Conservation (phyloP, 2,888 invertebrate genomes). For the Ecdyonurus torrentis region DNA sequence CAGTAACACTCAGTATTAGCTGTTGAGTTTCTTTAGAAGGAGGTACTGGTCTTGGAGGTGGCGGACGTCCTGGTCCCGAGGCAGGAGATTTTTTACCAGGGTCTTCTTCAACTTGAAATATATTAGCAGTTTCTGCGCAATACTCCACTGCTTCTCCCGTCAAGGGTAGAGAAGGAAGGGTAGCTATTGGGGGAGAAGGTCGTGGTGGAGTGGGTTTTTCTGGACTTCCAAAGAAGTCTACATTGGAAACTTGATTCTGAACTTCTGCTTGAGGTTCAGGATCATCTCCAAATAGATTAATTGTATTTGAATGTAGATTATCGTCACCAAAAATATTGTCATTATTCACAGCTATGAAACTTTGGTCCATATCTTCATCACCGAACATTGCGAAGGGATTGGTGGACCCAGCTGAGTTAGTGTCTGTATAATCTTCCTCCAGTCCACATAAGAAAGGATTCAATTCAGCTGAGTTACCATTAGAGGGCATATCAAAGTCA, state of each 20-base stretch:
- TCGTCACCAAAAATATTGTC: background rate
- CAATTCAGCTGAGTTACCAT: background rate
- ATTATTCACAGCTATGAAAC: background rate
- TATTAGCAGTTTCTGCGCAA: background rate
- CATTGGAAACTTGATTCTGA: slow-evolving; percentile 24
- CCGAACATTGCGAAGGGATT: slow-evolving; percentile 1
- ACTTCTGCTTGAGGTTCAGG: slow-evolving; percentile 19
- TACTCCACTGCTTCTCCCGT: background rate
- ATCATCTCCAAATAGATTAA: background rate
- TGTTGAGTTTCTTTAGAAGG: slow-evolving; percentile 69
- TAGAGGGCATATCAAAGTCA: background rate
- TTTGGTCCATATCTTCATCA: background rate
- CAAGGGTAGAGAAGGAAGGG: background rate
- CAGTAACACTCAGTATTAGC: slow-evolving; percentile 68
- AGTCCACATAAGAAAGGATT: background rate
- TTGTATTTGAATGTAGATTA: background rate
- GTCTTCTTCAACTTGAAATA: slow-evolving; percentile 15
- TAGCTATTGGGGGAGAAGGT: background rate
- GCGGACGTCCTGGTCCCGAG: slow-evolving; percentile 25
- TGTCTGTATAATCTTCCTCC: background rate
- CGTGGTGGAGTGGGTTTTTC: slow-evolving; percentile 18
- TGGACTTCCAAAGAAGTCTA: slow-evolving; percentile 45
- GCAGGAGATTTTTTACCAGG: slow-evolving; percentile 23
- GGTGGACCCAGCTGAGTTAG: background rate
- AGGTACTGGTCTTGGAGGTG: slow-evolving; percentile 38